Percentiles rank a stretch among this genome's conserved stretches.
phyloP scores from a whole-genome alignment of 2,113 vertebrate species.

The Anas platyrhynchos region DNA sequence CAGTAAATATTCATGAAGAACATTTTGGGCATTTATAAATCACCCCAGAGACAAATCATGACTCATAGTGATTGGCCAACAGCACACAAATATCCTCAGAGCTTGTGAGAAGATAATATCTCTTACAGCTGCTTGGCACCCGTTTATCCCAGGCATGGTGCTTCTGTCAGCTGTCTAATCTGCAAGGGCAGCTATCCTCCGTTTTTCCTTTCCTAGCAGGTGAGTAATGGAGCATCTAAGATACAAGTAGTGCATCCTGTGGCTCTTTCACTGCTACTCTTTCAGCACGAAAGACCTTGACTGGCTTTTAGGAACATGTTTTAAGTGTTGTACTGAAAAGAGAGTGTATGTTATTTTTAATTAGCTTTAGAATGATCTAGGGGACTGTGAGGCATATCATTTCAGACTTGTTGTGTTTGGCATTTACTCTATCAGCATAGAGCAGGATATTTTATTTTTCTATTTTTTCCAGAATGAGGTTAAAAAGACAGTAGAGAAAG shows the following conservation, averaged over 20 bases:
- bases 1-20: conserved; percentile 26
- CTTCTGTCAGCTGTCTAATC: neutral
- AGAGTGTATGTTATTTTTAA: neutral
- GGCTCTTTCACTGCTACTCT: neutral
- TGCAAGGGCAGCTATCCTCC: neutral
- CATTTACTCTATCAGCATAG: neutral
- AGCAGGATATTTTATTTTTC: neutral
- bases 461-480: neutral
- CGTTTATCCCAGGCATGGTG: neutral
- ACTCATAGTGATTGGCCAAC: neutral
- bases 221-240: neutral
- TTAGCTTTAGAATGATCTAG: neutral
- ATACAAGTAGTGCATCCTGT: neutral
- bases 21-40: neutral
- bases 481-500: neutral
- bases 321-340: neutral
- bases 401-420: neutral
- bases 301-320: neutral
- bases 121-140: neutral
- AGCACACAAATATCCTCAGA: neutral
- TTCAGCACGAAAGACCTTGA: neutral
- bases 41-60: neutral
- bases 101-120: neutral
- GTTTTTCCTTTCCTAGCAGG: neutral
- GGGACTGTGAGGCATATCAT: neutral